Percentiles rank a stretch among this genome's conserved stretches.
These are phyloP conservation scores for Galerucella calmariensis DNA, from an alignment of 2,888 invertebrate species.

Conservation along the genomic window DNA sequence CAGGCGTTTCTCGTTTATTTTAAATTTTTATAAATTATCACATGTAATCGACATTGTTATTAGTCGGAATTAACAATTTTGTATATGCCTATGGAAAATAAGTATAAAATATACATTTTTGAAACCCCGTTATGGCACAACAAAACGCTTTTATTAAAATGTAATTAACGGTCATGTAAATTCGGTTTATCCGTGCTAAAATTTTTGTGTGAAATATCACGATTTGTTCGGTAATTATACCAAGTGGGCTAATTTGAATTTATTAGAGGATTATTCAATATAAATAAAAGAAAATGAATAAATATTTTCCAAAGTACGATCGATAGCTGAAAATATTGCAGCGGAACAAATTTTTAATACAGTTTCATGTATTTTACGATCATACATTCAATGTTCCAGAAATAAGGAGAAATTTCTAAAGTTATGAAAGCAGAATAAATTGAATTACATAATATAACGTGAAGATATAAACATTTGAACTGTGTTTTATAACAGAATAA, in stretches of 20 bases:
- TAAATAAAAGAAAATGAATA: neutral
- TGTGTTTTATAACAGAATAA: neutral
- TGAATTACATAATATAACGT: neutral
- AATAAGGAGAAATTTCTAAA: neutral
- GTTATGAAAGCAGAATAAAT: constrained; percentile 6
- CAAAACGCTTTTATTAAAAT: constrained; percentile 3
- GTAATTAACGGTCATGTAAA: constrained; percentile 2
- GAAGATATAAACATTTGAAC: constrained; percentile 5
- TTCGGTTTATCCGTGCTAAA: constrained; percentile 1
- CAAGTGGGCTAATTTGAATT: neutral
- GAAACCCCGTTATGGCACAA: neutral
- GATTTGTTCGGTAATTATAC: neutral
- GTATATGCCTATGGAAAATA: neutral
- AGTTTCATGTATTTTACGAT: neutral
- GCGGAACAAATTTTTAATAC: too few relatives aligned
- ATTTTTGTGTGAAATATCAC: neutral
- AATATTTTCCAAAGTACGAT: too few relatives aligned
- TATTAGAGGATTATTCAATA: neutral
- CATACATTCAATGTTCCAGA: neutral
- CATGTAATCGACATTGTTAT: neutral
- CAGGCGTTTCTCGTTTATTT: too few relatives aligned
- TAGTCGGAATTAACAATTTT: neutral
- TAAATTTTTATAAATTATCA: neutral
- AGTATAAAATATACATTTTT: neutral
- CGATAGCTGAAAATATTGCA: too few relatives aligned